A percentile compares a stretch with the other conserved stretches of the same genome.
These are phyloP conservation scores for Amblyjoppa fuscipennis DNA, from an alignment of 2,888 invertebrate genomes.

Conservation along the genomic window DNA sequence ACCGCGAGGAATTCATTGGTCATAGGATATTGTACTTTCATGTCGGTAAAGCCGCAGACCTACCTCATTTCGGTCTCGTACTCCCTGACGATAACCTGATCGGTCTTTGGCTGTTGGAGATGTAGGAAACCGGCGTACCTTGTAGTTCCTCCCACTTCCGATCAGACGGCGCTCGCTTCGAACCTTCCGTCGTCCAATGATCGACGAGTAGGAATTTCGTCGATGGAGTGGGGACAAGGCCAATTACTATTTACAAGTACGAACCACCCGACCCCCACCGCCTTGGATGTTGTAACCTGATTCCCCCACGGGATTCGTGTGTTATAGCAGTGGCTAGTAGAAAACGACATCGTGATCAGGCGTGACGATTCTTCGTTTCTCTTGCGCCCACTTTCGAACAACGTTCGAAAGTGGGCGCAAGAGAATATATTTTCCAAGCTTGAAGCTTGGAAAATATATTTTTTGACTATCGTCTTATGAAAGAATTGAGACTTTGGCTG, in stretches of 20 bases:
- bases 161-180: constrained; percentile 32
- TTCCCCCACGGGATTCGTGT: constrained; percentile 24
- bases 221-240: constrained; percentile 42
- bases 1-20: neutral
- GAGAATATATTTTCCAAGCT: no score
- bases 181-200: constrained; percentile 39
- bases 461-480: neutral
- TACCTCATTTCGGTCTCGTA: neutral
- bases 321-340: constrained; percentile 34
- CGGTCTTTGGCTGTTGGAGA: constrained; percentile 9
- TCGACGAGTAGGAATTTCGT: constrained; percentile 1
- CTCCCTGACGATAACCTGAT: neutral
- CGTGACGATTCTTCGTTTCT: constrained; percentile 26
- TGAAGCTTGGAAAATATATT: neutral
- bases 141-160: neutral
- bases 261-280: constrained; percentile 18
- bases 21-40: neutral
- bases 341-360: constrained; percentile 42
- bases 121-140: neutral
- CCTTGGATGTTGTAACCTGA: constrained; percentile 4
- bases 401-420: no score
- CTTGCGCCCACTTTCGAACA: neutral
- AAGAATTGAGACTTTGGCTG: neutral
- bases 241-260: constrained; percentile 30
- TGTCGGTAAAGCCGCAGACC: neutral